Evolutionary conservation across 2,797 vertebrate genomes (phyloP).

Genomic region (Peromyscus attwateri): DNA sequence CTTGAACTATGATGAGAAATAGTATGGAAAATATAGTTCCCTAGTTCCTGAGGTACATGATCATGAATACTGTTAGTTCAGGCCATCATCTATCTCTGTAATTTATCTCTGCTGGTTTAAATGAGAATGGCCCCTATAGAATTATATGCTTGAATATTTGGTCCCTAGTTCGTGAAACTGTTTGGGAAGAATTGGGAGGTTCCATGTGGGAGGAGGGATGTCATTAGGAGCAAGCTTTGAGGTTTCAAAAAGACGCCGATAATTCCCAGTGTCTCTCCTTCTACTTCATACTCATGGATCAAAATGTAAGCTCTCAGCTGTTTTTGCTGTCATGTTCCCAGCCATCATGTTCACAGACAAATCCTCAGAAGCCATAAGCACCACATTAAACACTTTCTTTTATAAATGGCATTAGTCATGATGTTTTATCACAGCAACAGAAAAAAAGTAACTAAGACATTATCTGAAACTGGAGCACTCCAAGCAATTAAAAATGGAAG

Average conservation of each 20-base stretch:
- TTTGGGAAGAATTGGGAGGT: neutral
- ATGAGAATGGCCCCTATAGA: neutral
- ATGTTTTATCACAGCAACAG: neutral
- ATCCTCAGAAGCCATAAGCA: neutral
- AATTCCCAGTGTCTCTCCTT: neutral
- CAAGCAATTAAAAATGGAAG: neutral
- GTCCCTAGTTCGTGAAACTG: neutral
- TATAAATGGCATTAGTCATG: neutral
- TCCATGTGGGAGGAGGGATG: neutral
- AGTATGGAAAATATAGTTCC: constrained; percentile 12
- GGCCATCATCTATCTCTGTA: neutral
- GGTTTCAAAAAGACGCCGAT: neutral
- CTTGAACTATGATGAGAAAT: neutral
- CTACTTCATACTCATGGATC: neutral
- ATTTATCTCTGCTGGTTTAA: neutral
- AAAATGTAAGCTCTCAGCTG: neutral
- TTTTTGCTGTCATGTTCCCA: neutral
- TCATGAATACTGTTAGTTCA: constrained; percentile 9
- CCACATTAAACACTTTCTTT: neutral
- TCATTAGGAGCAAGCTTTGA: neutral
- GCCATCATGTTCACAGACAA: neutral
- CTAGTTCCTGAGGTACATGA: neutral
- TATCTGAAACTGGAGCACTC: neutral
- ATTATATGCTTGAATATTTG: neutral
- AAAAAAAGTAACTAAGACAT: neutral